phyloP scores from a whole-genome alignment of 2,113 vertebrate genomes.

The Zapornia atra region DNA sequence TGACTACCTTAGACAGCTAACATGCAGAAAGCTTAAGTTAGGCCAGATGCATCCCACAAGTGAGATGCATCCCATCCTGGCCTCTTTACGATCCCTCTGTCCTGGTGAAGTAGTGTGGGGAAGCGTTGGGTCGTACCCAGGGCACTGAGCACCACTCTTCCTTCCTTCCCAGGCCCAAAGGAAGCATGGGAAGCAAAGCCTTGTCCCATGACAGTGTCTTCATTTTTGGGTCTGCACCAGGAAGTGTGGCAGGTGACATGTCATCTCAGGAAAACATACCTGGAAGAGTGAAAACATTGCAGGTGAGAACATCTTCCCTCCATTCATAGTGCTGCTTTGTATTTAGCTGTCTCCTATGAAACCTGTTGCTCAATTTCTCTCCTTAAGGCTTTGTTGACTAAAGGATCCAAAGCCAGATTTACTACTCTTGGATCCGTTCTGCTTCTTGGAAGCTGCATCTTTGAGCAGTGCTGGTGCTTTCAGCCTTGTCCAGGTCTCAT shows the following conservation, averaged over 20 bases:
- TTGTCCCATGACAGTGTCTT: slow-evolving; percentile 91
- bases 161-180: slow-evolving; percentile 77
- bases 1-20: not conserved
- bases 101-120: not conserved
- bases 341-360: not conserved
- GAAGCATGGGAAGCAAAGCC: slow-evolving; percentile 84
- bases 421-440: not conserved
- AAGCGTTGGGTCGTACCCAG: not conserved
- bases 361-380: not conserved
- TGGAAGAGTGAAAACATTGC: slow-evolving; percentile 86
- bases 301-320: slow-evolving; percentile 72
- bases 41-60: not conserved
- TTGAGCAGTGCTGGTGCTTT: not conserved
- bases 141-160: not conserved
- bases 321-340: not conserved
- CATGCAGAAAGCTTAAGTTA: not conserved
- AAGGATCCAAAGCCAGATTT: not conserved
- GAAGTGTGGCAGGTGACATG: slow-evolving; percentile 61
- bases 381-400: not conserved
- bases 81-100: not conserved
- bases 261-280: slow-evolving; percentile 82
- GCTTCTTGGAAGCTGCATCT: not conserved
- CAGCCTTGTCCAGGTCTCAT: not conserved
- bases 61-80: not conserved
- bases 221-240: slow-evolving; percentile 75